Base-by-base conservation (phyloP, 2,797 vertebrate species). In the Diglossa cyanea region DNA sequence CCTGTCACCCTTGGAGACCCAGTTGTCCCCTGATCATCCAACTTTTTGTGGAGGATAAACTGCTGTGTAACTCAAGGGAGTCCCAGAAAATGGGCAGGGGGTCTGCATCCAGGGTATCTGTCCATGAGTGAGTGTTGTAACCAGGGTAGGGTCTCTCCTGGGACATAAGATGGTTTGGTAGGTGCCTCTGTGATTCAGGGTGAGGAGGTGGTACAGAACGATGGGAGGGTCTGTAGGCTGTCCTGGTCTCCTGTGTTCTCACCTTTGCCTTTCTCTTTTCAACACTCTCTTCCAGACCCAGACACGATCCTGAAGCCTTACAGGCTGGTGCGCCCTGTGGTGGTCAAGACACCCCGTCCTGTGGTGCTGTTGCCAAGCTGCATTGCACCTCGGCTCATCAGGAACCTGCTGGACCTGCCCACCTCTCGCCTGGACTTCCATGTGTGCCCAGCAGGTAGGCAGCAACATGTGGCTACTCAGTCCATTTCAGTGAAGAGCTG, bases 321-420 rank as follows among this genome's bases (percentile, higher is more conserved):
- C 94, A 99, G 98, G 92, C 93, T 98, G 48, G 99, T 99, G 78
- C 98, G 97, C 55, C 98, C 98, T 0, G 95, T 99, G 67, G 90
- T 97, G 63, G 97, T 98, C 44, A 96, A 97, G 39, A 88, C 97
- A 4, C 98, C 97, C 55, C 97, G 99, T 40, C 99, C 99, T 0
- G 98, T 99, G 77, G 97, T 99, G 96, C 98, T 99, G 89, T 97
- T 98, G 4, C 99, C 99, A 0, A 98, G 98, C 55, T 97, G 99
- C 68, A 98, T 99, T 40, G 99, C 98, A 2, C 97, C 97, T 2
- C 96, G 98, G 35, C 98, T 99, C 91, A 99, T 99, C 68, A 98
- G 99, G 94, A 98, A 98, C 86, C 98, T 99, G 74, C 96, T 99
- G 91, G 98, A 97, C 86, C 93, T 98, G 88, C 98, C 98, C 78